Evolutionary conservation across 2,797 vertebrate genomes (phyloP).

Genomic region (Pseudocheirus occidentalis): DNA sequence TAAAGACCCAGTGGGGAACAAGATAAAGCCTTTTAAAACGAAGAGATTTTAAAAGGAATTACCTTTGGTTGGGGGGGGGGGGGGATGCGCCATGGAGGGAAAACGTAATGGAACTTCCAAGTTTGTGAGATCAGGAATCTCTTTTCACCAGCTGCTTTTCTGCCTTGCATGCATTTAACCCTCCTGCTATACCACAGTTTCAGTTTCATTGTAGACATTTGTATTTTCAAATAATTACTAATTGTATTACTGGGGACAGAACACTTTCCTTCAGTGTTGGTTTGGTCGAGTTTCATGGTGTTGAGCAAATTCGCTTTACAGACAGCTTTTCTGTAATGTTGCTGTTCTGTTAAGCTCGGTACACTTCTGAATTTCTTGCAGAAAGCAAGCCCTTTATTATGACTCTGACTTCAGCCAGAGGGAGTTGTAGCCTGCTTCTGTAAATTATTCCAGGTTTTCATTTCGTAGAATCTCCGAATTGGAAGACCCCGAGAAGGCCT

Average conservation of each 20-base stretch:
- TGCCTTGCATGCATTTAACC: background rate
- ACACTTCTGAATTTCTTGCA: background rate
- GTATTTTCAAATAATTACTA: background rate
- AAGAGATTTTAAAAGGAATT: background rate
- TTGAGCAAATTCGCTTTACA: background rate
- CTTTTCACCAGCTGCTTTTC: background rate
- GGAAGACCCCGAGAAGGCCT: background rate
- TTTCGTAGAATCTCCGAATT: background rate
- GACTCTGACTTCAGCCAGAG: background rate
- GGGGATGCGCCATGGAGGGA: too few species aligned
- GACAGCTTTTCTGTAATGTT: background rate
- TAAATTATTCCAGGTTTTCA: background rate
- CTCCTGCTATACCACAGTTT: background rate
- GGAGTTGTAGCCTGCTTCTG: background rate
- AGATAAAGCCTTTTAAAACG: background rate
- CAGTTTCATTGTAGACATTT: background rate
- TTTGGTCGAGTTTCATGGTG: background rate
- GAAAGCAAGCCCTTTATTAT: background rate
- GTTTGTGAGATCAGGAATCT: background rate
- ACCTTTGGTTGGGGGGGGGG: background rate
- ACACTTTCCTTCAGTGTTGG: background rate
- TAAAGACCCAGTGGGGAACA: background rate
- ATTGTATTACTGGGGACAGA: background rate
- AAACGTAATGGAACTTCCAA: background rate
- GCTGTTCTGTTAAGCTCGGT: background rate